Percentiles rank a stretch among this genome's conserved stretches.
phyloP scores from a whole-genome alignment of 2,888 invertebrate species.

The Subacronicta megacephala region DNA sequence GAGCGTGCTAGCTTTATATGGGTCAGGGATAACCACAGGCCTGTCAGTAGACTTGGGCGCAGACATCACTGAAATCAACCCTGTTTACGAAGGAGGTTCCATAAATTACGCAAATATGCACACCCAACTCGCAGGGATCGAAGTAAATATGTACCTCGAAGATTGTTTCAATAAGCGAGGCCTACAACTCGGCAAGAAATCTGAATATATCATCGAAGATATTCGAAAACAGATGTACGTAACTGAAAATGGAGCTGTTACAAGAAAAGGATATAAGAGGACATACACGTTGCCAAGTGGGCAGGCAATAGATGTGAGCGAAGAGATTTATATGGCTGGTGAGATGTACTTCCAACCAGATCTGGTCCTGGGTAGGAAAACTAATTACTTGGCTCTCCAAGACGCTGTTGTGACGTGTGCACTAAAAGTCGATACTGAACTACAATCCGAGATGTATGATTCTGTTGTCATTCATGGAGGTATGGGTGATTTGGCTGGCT shows the following conservation, averaged over 20 bases:
- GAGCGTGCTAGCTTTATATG: slow-evolving; percentile 73
- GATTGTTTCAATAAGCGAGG: slow-evolving; percentile 56
- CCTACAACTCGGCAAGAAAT: slow-evolving; percentile 51
- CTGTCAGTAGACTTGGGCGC: slow-evolving; percentile 78
- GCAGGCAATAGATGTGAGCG: slow-evolving; percentile 65
- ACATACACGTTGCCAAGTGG: slow-evolving; percentile 67
- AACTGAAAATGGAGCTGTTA: slow-evolving; percentile 59
- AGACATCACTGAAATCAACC: slow-evolving; percentile 69
- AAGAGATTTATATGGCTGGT: slow-evolving; percentile 70
- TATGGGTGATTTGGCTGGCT: slow-evolving; percentile 68
- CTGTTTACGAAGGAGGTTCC: slow-evolving; percentile 77
- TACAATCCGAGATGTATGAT: slow-evolving; percentile 65
- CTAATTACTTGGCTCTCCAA: slow-evolving; percentile 62
- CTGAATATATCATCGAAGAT: slow-evolving; percentile 53
- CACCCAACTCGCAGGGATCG: slow-evolving; percentile 67
- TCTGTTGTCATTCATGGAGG: slow-evolving; percentile 76
- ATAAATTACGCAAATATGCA: slow-evolving; percentile 72
- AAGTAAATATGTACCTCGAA: slow-evolving; percentile 65
- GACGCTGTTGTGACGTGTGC: slow-evolving; percentile 63
- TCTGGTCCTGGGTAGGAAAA: slow-evolving; percentile 51
- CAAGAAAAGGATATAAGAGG: slow-evolving; percentile 48
- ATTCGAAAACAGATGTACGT: slow-evolving; percentile 68
- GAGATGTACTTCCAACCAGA: slow-evolving; percentile 77
- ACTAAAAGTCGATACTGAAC: slow-evolving; percentile 72
- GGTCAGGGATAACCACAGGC: slow-evolving; percentile 77